Evolutionary conservation across 2,888 invertebrate genomes (phyloP).

Genomic region (Synanthedon formicaeformis): DNA sequence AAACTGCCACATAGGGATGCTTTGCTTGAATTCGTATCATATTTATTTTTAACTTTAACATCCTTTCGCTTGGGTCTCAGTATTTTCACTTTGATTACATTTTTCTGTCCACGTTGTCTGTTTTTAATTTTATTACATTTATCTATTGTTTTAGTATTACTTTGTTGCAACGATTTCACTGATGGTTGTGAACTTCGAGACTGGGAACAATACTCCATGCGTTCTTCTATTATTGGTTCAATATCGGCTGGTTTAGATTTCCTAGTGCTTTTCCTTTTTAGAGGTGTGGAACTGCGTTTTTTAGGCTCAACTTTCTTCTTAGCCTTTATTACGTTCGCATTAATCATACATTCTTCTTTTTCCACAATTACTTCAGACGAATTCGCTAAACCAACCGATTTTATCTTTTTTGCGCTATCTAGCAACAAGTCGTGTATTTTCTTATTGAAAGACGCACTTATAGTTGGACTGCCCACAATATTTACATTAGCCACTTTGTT

Average conservation of each 20-base stretch:
- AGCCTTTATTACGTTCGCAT: no score
- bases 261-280: conserved; percentile 10
- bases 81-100: conserved; percentile 58
- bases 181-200: conserved; percentile 40
- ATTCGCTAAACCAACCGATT: no score
- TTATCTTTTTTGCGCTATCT: conserved; percentile 46
- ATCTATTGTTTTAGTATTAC: neutral
- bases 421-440: conserved; percentile 39
- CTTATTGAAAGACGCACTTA: conserved; percentile 38
- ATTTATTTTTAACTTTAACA: conserved; percentile 2
- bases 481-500: conserved; percentile 28
- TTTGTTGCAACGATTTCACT: conserved; percentile 11
- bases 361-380: no score
- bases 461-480: conserved; percentile 23
- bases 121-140: conserved; percentile 1
- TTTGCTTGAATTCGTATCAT: conserved; percentile 7
- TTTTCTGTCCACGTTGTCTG: conserved; percentile 35
- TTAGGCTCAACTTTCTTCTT: conserved; percentile 17
- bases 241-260: conserved; percentile 6
- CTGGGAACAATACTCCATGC: conserved; percentile 30
- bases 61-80: conserved; percentile 28
- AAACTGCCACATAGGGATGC: conserved; percentile 33
- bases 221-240: conserved; percentile 35
- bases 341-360: no score
- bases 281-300: conserved; percentile 18